Evolutionary conservation across 2,113 vertebrate genomes (phyloP), one percentile per base, ranked within the genome.

Genomic region (Aphyosemion australe): DNA sequence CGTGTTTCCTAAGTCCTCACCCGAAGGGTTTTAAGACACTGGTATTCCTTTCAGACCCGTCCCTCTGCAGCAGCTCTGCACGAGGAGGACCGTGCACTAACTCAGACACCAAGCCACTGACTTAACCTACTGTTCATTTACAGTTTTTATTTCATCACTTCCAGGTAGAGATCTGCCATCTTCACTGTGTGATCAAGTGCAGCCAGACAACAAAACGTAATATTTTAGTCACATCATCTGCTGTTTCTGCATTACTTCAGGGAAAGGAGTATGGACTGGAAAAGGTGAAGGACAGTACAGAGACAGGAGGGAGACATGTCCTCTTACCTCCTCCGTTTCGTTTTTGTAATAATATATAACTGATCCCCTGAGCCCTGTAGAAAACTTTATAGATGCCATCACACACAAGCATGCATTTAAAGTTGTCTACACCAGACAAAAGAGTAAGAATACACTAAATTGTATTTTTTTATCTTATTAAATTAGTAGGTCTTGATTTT

Each of bases 1-100:
- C 76, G 61, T 87, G 82, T 72, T 87, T 87, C 86, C 82, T 82
- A 80, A 82, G 76, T 85, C 71, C 45, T 65, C 72, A 85, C 82
- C 81, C 74, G 32, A 81, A 84, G 81, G 78, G 61, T 82, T 84
- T 89, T 77, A 69, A 65, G 58, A 86, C 78, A 84, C 86, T 87
- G 87, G 78, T 72, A 82, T 84, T 88, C 84, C 83, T 86, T 87
- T 82, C 78, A 68, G 81, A 72, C 77, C 60, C 80, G 77, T 83
- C 66, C 75, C 68, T 77, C 68, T 55, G 48, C 79, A 49, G 64
- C 49, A 65, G 69, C 83, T 76, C 39, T 9, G 18, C 46, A 19
- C n/a, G 45, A 16, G 58, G 68, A 62, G 79, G 45, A 71, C 21
- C 39, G 21, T 57, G 63, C 45, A 49, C 68, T 42, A 45, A 72